Conservation (phyloP, 2,888 invertebrate genomes). For the Drosophila peninsularis region DNA sequence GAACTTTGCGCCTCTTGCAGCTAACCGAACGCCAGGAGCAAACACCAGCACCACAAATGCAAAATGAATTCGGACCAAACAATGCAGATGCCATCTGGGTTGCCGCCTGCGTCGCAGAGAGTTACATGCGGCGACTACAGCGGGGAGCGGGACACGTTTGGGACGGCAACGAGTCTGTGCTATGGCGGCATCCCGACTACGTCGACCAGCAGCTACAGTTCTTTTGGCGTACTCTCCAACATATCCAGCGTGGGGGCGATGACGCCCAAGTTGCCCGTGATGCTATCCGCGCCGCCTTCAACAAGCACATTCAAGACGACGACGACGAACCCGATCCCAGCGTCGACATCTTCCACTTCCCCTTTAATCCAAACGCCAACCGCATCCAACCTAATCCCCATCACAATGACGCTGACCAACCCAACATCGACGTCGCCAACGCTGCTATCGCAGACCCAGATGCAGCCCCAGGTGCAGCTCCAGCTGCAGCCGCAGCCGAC, state of each 20-base stretch:
- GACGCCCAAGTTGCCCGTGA: constrained; percentile 40
- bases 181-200: constrained; percentile 51
- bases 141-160: constrained; percentile 50
- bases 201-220: constrained; percentile 64
- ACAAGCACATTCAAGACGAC: constrained; percentile 56
- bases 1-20: constrained; percentile 13
- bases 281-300: constrained; percentile 53
- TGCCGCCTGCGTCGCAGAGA: constrained; percentile 63
- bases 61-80: constrained; percentile 74
- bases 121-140: constrained; percentile 52
- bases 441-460: not conserved
- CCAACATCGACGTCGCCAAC: constrained; percentile 10
- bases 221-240: constrained; percentile 69
- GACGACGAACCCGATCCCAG: constrained; percentile 38
- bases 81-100: constrained; percentile 65
- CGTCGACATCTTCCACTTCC: constrained; percentile 12
- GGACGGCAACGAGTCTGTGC: constrained; percentile 31
- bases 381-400: constrained; percentile 9
- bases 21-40: constrained; percentile 41
- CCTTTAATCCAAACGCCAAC: not conserved
- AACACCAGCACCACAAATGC: constrained; percentile 60
- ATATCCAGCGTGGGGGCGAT: constrained; percentile 54
- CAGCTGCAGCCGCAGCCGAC: not conserved
- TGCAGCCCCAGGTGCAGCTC: not conserved
- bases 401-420: constrained; percentile 6